Base-by-base conservation (phyloP, 2,888 invertebrate species). In the Eristalis intricaria region DNA sequence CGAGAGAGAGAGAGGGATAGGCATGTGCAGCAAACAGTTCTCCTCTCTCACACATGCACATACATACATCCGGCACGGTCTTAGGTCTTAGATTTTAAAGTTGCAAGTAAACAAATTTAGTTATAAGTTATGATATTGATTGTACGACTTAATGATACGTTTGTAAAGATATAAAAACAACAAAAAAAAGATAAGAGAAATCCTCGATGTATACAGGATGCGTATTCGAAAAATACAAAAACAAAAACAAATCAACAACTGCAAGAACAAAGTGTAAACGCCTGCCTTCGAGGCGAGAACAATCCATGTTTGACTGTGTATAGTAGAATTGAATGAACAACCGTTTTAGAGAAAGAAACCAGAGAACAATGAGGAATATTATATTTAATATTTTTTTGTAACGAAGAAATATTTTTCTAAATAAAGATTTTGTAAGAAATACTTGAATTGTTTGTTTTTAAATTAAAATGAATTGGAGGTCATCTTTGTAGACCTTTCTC, bases 71-170 rank as follows among this genome's bases (percentile, higher is more conserved):
- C 58, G 75, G 78, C 79, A 86, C 60, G 86, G 86, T 83, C 69
- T 83, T 70, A 86, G 86, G 86, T 86, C 60, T 81, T 82, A 81
- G 68, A 64, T 70, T 73, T 81, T 71, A 81, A 66, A 38, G n/a
- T 66, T 65, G 68, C 64, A 65, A 77, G 66, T 71, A 71, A 83
- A 76, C 66, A 68, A 73, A 80, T 66, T 35, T 65, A 76, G 63
- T 19, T 64, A 63, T 82, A 85, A 82, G 71, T 73, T 84, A 74
- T 32, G 64, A 64, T 81, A 65, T 84, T 76, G 68, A 69, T 80
- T 84, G 29, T 74, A 73, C 23, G 40, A 70, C 43, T 76, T 63
- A 40, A 74, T 71, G 50, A 19, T 50, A 19, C 50, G 19, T 50
- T 50, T 50, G 50, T 19, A 35, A 61, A n/a, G 63, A 38, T 32